Evolutionary conservation across 2,888 invertebrate species (phyloP).

Genomic region (Brachyptera putata): DNA sequence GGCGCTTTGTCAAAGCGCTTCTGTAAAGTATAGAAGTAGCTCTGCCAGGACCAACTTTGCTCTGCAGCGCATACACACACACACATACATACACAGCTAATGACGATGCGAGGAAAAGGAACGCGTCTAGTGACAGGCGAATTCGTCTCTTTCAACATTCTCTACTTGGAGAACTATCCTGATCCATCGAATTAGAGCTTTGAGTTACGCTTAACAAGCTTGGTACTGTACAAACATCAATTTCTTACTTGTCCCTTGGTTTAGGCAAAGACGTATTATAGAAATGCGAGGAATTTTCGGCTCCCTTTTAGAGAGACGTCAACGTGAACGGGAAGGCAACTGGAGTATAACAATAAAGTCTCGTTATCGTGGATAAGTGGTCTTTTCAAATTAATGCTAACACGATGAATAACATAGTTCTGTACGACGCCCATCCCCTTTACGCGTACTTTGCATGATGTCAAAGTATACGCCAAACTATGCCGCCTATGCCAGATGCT

Average conservation of each 20-base stretch:
- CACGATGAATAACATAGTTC: background rate
- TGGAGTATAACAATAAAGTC: conserved; percentile 11
- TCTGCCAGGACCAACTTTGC: background rate
- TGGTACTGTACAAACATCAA: background rate
- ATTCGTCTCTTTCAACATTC: conserved; percentile 16
- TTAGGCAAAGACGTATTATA: conserved; percentile 4
- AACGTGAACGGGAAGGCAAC: background rate
- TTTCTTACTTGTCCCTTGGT: background rate
- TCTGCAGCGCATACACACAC: too few relatives aligned
- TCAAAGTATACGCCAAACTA: conserved; percentile 1
- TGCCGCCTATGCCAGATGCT: too few relatives aligned
- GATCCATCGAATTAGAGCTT: conserved; percentile 7
- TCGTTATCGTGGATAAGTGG: conserved; percentile 24
- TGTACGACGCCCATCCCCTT: background rate
- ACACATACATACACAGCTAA: too few relatives aligned
- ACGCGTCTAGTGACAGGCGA: background rate
- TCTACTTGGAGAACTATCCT: conserved; percentile 14
- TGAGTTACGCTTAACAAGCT: conserved; percentile 11
- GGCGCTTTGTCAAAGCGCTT: conserved; percentile 24
- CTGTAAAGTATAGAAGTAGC: background rate
- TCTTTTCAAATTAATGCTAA: conserved; percentile 23
- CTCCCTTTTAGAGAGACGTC: conserved; percentile 12
- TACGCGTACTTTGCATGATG: background rate
- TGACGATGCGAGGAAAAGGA: background rate
- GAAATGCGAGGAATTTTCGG: conserved; percentile 12